These are phyloP conservation scores for Sceloporus undulatus DNA, from an alignment of 2,113 vertebrate genomes.

Conservation along the genomic window DNA sequence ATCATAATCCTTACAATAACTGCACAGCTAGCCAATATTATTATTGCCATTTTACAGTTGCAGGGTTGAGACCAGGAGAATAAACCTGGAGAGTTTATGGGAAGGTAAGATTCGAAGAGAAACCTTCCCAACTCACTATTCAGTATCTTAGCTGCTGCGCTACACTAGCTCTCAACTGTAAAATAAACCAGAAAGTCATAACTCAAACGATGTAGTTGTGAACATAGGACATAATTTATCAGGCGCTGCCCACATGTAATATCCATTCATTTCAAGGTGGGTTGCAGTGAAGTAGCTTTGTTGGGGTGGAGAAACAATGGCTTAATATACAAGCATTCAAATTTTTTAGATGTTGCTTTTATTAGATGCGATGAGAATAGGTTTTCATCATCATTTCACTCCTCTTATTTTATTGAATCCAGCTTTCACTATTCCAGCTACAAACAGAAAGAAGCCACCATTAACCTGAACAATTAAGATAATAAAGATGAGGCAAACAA, in stretches of 20 bases:
- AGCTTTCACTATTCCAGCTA: conserved; percentile 56
- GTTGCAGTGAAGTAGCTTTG: not conserved
- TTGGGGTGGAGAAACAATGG: not conserved
- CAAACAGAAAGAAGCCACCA: conserved; percentile 59
- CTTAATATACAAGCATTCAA: not conserved
- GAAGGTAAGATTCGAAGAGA: not conserved
- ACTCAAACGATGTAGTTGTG: conserved; percentile 54
- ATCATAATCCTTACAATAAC: not conserved
- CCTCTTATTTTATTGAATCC: conserved; percentile 71
- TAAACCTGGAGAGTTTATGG: not conserved
- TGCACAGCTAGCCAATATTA: not conserved
- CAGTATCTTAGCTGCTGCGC: not conserved
- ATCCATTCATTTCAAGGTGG: not conserved
- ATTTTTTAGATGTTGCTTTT: not conserved
- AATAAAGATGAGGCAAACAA: conserved; percentile 36
- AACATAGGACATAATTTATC: conserved; percentile 51
- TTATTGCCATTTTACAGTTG: not conserved
- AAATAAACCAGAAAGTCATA: conserved; percentile 66
- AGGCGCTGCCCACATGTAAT: conserved; percentile 51
- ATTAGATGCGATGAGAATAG: conserved; percentile 40
- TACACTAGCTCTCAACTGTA: conserved; percentile 48
- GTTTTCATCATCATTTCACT: conserved; percentile 65
- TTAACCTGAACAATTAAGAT: conserved; percentile 51
- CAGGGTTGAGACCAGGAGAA: not conserved
- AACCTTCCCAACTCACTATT: not conserved